These are phyloP conservation scores for cattle (Bos taurus) DNA, from an alignment of 2,113 vertebrate species.

Conservation along the genomic window ARS-UCD2.0 NC_037348.1:67060001-67060500, in stretches of 20 bases:
- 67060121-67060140: fast-evolving
- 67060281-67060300: neutral
- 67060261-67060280: neutral
- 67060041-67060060: fast-evolving
- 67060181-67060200: neutral
- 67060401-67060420: neutral
- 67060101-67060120: neutral
- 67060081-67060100: neutral
- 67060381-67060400: neutral
- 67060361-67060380: neutral
- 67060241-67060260: neutral
- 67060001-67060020: neutral
- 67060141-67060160: fast-evolving
- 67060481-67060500: neutral
- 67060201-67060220: fast-evolving
- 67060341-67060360: neutral
- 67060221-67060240: fast-evolving
- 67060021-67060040: neutral
- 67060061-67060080: fast-evolving
- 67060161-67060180: neutral
- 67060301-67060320: neutral
- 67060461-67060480: neutral
- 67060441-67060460: neutral
- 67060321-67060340: neutral
- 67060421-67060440: neutral